Conservation (phyloP, 2,113 vertebrate species). For the Oryzias celebensis region DNA sequence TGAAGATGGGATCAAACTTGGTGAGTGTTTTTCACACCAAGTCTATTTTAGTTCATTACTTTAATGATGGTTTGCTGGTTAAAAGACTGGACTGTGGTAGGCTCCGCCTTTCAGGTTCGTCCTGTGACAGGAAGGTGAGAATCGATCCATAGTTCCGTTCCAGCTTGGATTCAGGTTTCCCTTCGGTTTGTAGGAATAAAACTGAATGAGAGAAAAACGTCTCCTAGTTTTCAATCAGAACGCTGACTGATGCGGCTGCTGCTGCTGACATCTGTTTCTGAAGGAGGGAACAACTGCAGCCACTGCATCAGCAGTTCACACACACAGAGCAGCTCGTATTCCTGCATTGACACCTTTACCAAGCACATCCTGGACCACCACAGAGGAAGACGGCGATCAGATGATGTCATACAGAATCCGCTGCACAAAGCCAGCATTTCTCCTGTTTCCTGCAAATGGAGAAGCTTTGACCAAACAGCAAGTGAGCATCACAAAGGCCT, state of each 20-base stretch:
- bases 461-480: no score
- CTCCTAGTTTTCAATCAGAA: conserved; percentile 30
- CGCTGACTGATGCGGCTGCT: conserved; percentile 65
- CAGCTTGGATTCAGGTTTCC: conserved; percentile 41
- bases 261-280: conserved; percentile 69
- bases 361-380: conserved; percentile 62
- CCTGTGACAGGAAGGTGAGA: conserved; percentile 57
- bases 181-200: conserved; percentile 27
- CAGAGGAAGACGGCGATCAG: conserved; percentile 16
- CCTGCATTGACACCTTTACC: conserved; percentile 54
- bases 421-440: no score
- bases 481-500: no score
- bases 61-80: no score
- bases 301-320: conserved; percentile 58
- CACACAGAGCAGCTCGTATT: conserved; percentile 55
- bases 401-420: conserved; percentile 20
- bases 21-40: no score
- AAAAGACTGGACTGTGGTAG: conserved; percentile 44
- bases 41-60: no score
- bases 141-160: conserved; percentile 61
- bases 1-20: no score
- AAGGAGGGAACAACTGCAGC: conserved; percentile 56
- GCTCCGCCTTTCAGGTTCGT: conserved; percentile 20
- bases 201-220: conserved; percentile 5
- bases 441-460: no score